Percentiles rank a stretch among this genome's conserved stretches.
Evolutionary conservation across 2,797 vertebrate species (phyloP).

Genomic region (Crocodylus rhombifer): DNA sequence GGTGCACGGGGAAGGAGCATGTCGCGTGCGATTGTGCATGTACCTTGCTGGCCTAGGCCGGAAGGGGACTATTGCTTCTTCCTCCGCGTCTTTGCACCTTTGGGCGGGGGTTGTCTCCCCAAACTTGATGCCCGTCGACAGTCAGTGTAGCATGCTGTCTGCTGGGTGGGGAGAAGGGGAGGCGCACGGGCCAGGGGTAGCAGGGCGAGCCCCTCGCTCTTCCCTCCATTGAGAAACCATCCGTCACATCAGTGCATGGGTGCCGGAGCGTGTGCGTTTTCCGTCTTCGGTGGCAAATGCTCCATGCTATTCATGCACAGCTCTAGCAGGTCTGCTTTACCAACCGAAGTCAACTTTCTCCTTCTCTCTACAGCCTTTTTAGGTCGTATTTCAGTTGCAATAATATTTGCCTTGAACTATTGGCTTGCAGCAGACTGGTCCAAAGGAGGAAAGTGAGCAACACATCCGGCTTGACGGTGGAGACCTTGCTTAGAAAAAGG

Average conservation of each 20-base stretch:
- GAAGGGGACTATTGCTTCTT: background rate
- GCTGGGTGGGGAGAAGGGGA: no score
- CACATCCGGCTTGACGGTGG: no score
- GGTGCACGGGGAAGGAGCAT: background rate
- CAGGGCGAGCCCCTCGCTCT: no score
- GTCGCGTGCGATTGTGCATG: accelerated
- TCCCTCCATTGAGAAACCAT: no score
- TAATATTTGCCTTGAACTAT: background rate
- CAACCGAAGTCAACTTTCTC: background rate
- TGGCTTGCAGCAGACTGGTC: background rate
- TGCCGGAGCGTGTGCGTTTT: accelerated
- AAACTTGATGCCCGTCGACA: no score
- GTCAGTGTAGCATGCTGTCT: no score
- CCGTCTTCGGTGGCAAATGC: accelerated
- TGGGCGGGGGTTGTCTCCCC: background rate
- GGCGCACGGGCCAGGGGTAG: no score
- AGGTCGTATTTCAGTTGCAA: background rate
- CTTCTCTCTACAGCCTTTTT: background rate
- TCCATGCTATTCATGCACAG: background rate
- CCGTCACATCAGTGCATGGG: background rate
- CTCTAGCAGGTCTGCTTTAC: background rate
- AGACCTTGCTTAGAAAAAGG: background rate
- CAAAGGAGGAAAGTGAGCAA: background rate
- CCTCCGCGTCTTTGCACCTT: background rate
- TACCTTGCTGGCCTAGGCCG: background rate